Conservation (phyloP, 2,888 invertebrate species). For the Microplitis manilae region DNA sequence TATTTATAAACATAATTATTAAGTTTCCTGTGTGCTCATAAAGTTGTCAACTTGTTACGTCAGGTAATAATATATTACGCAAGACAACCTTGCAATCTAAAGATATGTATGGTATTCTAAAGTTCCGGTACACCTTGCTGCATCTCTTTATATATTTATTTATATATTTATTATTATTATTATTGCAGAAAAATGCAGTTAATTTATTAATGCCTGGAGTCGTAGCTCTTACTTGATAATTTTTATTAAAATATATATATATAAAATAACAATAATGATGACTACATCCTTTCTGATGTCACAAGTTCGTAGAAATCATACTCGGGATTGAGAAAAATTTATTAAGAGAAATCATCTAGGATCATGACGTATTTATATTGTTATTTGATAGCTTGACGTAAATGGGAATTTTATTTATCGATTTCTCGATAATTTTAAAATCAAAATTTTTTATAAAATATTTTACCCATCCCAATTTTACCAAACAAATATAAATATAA, state of each 20-base stretch:
- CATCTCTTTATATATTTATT: background rate
- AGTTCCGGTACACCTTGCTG: constrained; percentile 25
- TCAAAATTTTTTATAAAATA: background rate
- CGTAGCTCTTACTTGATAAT: background rate
- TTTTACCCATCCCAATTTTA: background rate
- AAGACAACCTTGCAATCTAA: constrained; percentile 41
- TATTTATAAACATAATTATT: constrained; percentile 9
- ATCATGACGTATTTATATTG: background rate
- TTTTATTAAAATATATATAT: background rate
- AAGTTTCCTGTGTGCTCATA: constrained; percentile 5
- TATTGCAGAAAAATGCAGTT: background rate
- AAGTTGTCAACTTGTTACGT: constrained; percentile 30
- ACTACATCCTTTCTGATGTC: constrained; percentile 7
- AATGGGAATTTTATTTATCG: background rate
- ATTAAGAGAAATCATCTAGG: background rate
- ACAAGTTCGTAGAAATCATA: background rate
- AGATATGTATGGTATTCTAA: constrained; percentile 30
- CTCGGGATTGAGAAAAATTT: background rate
- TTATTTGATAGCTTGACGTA: background rate
- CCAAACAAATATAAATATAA: background rate
- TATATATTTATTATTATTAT: background rate
- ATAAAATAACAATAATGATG: background rate
- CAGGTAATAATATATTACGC: constrained; percentile 37
- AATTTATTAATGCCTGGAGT: too few species aligned
- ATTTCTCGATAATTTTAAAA: background rate